phyloP scores from a whole-genome alignment of 2,888 invertebrate species.

The Schrankia costaestrigalis region DNA sequence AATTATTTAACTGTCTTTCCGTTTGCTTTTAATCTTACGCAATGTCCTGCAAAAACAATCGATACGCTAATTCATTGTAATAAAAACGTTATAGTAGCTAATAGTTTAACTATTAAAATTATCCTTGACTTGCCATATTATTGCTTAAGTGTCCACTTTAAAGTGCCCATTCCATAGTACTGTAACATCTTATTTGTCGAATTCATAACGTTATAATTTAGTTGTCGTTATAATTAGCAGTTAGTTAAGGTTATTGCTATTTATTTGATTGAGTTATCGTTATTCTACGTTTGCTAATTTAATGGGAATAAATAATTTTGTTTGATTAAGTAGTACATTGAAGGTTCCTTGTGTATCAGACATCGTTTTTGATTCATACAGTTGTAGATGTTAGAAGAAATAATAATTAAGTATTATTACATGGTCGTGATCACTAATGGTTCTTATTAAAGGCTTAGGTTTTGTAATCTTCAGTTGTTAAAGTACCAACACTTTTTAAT shows the following conservation, averaged over 20 bases:
- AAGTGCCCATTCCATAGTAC: constrained; percentile 12
- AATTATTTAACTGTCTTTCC: too few relatives aligned
- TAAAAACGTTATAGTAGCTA: constrained; percentile 10
- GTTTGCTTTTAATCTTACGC: too few relatives aligned
- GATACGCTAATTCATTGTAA: constrained; percentile 6
- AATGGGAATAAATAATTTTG: constrained; percentile 29
- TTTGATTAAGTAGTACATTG: too few relatives aligned
- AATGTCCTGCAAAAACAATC: constrained; percentile 6
- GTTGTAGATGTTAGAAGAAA: constrained; percentile 7
- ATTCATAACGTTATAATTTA: constrained; percentile 23
- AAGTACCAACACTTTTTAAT: too few relatives aligned
- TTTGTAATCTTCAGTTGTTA: too few relatives aligned
- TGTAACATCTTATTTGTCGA: constrained; percentile 32
- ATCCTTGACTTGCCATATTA: constrained; percentile 21
- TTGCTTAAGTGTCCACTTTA: constrained; percentile 25
- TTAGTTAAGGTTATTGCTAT: constrained; percentile 38
- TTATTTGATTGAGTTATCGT: constrained; percentile 25
- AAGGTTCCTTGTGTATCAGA: constrained; percentile 10
- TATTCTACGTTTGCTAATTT: constrained; percentile 25
- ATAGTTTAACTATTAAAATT: constrained; percentile 14
- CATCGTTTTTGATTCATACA: constrained; percentile 6
- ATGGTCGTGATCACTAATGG: constrained; percentile 4
- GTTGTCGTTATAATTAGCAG: constrained; percentile 22
- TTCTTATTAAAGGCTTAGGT: too few relatives aligned
- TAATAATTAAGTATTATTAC: constrained; percentile 10